Evolutionary conservation across 2,797 vertebrate species (phyloP).

Genomic region (Austrolebias charrua): DNA sequence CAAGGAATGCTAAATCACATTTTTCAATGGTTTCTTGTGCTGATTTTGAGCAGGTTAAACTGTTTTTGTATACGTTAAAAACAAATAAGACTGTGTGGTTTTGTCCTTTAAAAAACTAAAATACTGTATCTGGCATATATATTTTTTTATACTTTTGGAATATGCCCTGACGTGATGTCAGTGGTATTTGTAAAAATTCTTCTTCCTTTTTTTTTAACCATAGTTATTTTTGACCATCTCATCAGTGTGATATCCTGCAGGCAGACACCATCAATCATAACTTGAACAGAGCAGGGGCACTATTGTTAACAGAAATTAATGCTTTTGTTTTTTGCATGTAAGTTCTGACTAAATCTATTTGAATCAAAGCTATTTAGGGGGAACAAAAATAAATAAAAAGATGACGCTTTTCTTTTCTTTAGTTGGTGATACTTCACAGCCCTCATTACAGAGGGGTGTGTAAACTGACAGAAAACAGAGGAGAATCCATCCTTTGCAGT

Average conservation of each 20-base stretch:
- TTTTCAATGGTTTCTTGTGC: too few species aligned
- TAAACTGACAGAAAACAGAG: conserved; percentile 11
- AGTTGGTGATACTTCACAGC: conserved; percentile 17
- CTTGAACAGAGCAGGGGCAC: conserved; percentile 44
- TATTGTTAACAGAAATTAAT: conserved; percentile 59
- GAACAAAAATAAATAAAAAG: conserved; percentile 5
- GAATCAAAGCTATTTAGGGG: conserved; percentile 28
- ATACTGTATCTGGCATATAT: too few species aligned
- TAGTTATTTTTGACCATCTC: conserved; percentile 2
- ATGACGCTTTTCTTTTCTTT: conserved; percentile 14
- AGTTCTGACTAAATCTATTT: conserved; percentile 28
- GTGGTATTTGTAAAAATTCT: not conserved
- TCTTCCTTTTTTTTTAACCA: not conserved
- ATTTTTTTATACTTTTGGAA: not conserved
- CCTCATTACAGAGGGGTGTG: conserved; percentile 31
- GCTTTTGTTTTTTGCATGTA: conserved; percentile 49
- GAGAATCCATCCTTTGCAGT: conserved; percentile 15
- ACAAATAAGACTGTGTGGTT: too few species aligned
- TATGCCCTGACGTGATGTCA: conserved; percentile 8
- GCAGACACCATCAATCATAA: conserved; percentile 57
- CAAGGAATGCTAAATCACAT: too few species aligned
- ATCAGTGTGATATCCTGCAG: conserved; percentile 36
- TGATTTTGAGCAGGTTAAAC: too few species aligned
- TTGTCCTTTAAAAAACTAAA: too few species aligned
- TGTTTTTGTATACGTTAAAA: too few species aligned